These are phyloP conservation scores for Rhizomys pruinosus DNA, from an alignment of 2,113 vertebrate species.

Conservation along the genomic window DNA sequence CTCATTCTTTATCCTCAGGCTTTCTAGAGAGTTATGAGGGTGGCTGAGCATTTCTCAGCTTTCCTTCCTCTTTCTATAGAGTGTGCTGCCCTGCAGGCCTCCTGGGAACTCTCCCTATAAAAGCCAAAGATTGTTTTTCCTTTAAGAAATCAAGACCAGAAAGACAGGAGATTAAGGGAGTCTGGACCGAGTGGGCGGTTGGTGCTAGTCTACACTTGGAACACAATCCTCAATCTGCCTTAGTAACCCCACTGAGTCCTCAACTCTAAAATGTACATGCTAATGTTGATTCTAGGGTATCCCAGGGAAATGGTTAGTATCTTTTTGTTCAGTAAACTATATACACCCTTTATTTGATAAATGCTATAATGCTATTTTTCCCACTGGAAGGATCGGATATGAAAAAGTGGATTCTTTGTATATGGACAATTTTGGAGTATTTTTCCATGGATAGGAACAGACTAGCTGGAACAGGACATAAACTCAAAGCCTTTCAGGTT, in stretches of 20 bases:
- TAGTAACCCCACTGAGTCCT: neutral
- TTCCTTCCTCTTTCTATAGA: neutral
- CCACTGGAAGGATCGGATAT: neutral
- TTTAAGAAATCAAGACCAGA: neutral
- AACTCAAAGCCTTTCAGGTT: neutral
- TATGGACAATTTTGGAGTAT: neutral
- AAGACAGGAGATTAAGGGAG: neutral
- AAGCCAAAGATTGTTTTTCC: neutral
- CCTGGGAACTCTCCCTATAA: neutral
- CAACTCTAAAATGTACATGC: neutral
- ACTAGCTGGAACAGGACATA: neutral
- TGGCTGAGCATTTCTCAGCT: neutral
- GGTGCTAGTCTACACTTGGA: neutral
- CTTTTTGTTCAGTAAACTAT: neutral
- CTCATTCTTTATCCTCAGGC: neutral
- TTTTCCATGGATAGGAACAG: neutral
- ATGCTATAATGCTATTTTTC: neutral
- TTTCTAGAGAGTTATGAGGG: neutral
- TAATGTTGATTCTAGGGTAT: neutral
- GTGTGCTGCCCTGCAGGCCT: neutral
- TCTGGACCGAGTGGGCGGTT: neutral
- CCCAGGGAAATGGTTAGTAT: neutral
- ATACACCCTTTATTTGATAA: neutral
- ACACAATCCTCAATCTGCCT: neutral
- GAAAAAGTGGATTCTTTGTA: neutral